phyloP scores from a whole-genome alignment of 2,113 vertebrate genomes.

The Tragelaphus buxtoni region DNA sequence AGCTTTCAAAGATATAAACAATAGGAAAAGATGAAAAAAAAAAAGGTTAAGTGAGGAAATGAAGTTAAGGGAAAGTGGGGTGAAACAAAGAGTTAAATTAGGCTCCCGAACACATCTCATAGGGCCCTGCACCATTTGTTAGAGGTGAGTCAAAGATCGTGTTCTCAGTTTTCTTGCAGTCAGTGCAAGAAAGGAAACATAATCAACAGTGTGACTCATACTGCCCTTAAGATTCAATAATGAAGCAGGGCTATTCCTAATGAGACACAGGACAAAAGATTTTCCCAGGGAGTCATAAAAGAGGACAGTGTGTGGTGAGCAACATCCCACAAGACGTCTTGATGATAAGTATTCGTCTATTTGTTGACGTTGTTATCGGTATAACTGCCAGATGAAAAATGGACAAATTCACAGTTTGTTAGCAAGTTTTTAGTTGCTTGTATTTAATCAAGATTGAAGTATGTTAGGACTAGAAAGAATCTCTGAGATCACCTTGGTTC shows the following conservation, averaged over 20 bases:
- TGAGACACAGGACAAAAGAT: not conserved
- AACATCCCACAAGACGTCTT: not conserved
- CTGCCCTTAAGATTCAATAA: not conserved
- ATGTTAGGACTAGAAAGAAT: not conserved
- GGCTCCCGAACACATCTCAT: not conserved
- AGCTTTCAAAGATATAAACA: not conserved
- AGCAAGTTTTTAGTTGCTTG: not conserved
- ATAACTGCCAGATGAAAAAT: not conserved
- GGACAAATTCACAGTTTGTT: not conserved
- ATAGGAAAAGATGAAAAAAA: not conserved
- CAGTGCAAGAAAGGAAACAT: not conserved
- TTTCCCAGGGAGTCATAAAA: slow-evolving; percentile 14
- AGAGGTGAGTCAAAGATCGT: not conserved
- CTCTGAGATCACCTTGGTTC: not conserved
- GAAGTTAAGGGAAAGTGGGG: not conserved
- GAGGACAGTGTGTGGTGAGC: not conserved
- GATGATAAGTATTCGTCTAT: not conserved
- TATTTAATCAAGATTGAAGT: not conserved
- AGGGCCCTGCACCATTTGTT: not conserved
- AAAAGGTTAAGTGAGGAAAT: not conserved
- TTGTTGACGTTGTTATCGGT: not conserved
- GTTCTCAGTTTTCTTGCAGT: not conserved
- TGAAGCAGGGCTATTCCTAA: not conserved
- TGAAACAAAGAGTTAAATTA: not conserved
- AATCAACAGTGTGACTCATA: not conserved